Percentiles rank a stretch among this genome's conserved stretches.
Evolutionary conservation across 2,113 vertebrate species (phyloP).

Genomic region (Herpetotheres cachinnans): DNA sequence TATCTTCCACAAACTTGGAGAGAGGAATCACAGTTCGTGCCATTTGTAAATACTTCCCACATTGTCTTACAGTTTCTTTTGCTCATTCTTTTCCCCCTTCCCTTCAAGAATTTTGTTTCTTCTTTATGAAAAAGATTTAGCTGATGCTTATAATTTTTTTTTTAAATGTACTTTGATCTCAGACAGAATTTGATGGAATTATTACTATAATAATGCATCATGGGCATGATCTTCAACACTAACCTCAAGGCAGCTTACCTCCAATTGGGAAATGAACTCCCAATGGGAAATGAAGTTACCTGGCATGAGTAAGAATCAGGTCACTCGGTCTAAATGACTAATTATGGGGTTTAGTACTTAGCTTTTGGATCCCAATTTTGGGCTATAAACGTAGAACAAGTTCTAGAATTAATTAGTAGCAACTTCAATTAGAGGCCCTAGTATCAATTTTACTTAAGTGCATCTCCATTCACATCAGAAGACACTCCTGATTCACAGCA

Average conservation of each 20-base stretch:
- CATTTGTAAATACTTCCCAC: neutral
- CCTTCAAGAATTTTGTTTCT: neutral
- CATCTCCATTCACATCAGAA: neutral
- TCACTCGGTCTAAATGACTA: constrained; percentile 12
- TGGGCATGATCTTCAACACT: neutral
- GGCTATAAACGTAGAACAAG: neutral
- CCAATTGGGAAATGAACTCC: neutral
- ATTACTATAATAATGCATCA: neutral
- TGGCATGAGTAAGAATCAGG: neutral
- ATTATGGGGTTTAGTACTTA: neutral
- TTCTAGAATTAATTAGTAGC: neutral
- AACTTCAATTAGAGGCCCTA: neutral
- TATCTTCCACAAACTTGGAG: neutral
- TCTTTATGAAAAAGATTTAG: neutral
- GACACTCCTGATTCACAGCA: neutral
- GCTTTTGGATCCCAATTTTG: neutral
- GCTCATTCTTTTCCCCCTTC: neutral
- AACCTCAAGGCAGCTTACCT: neutral
- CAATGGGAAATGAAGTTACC: neutral
- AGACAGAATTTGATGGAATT: neutral
- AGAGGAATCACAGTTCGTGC: neutral
- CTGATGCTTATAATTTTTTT: neutral
- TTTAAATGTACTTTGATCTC: neutral
- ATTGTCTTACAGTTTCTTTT: neutral
- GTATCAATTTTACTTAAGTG: neutral